A percentile compares a stretch with the other conserved stretches of the same genome.
Conservation (phyloP, 2,888 invertebrate species). For the Agrotis ipsilon region DNA sequence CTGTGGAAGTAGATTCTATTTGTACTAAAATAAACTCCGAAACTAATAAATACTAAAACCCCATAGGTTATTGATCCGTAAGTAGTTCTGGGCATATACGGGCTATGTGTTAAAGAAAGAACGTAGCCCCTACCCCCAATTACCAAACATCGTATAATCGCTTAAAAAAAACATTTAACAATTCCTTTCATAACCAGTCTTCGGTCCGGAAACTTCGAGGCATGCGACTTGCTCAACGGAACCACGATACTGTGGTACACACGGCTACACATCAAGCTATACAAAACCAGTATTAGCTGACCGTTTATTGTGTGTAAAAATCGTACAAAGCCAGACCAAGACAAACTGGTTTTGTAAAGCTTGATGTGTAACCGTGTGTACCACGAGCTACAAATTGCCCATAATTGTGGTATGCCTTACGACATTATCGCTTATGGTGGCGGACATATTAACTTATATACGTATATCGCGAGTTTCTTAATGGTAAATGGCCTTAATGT, state of each 20-base stretch:
- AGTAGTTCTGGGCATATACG: too few species aligned
- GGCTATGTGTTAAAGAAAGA: conserved; percentile 9
- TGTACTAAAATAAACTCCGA: too few species aligned
- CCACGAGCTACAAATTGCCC: conserved; percentile 42
- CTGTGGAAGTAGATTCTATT: too few species aligned
- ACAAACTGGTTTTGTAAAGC: too few species aligned
- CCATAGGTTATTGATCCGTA: too few species aligned
- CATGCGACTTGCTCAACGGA: conserved; percentile 62
- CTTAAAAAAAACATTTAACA: conserved; percentile 46
- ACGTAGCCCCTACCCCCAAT: conserved; percentile 7
- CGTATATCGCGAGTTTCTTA: conserved; percentile 44
- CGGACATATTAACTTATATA: conserved; percentile 43
- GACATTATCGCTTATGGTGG: conserved; percentile 47
- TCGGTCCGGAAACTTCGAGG: conserved; percentile 67
- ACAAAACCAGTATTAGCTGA: too few species aligned
- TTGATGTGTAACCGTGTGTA: too few species aligned
- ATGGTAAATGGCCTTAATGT: conserved; percentile 36
- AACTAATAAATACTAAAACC: too few species aligned
- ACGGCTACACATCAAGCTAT: too few species aligned
- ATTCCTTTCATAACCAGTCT: conserved; percentile 59
- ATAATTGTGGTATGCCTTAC: conserved; percentile 60
- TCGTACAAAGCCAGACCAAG: too few species aligned
- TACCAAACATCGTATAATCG: conserved; percentile 23
- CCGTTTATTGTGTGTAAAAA: too few species aligned
- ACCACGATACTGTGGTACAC: conserved; percentile 35